These are phyloP conservation scores for Azorinus chamasolen DNA, from an alignment of 2,888 invertebrate species.

Conservation along the genomic window DNA sequence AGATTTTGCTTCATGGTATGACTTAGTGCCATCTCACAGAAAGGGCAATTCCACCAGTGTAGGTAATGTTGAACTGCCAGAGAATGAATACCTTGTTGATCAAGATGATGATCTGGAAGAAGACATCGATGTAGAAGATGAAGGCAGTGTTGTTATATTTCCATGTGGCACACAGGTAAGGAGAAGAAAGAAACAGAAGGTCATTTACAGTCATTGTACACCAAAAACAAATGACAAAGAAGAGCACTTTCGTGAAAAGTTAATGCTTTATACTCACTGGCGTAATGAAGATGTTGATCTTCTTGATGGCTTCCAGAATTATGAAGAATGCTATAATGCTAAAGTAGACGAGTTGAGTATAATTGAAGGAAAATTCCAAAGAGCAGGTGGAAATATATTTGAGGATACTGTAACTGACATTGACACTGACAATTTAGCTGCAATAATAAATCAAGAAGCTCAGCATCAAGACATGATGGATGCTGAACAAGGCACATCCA, in stretches of 20 bases:
- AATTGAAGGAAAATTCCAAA: conserved; percentile 20
- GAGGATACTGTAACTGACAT: background rate
- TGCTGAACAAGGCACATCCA: conserved; percentile 9
- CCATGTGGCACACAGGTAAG: conserved; percentile 27
- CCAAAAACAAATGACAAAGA: conserved; percentile 54
- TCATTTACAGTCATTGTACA: conserved; percentile 42
- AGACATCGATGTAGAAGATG: background rate
- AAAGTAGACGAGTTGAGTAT: conserved; percentile 9
- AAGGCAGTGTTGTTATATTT: conserved; percentile 18
- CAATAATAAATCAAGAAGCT: conserved; percentile 5
- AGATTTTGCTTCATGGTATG: conserved; percentile 52
- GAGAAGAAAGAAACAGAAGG: conserved; percentile 21
- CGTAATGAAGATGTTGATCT: conserved; percentile 65
- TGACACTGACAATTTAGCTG: background rate
- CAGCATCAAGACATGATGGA: conserved; percentile 26
- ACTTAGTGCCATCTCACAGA: background rate
- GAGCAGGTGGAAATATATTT: conserved; percentile 6
- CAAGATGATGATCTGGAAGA: conserved; percentile 18
- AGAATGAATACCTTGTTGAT: conserved; percentile 21
- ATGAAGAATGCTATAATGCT: conserved; percentile 31
- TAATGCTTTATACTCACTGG: conserved; percentile 79
- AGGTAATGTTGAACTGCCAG: conserved; percentile 15
- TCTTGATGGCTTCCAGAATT: conserved; percentile 18
- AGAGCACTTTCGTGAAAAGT: conserved; percentile 71
- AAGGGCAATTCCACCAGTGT: background rate